Conservation (phyloP, 2,797 vertebrate genomes). For the Pteronotus mesoamericanus region DNA sequence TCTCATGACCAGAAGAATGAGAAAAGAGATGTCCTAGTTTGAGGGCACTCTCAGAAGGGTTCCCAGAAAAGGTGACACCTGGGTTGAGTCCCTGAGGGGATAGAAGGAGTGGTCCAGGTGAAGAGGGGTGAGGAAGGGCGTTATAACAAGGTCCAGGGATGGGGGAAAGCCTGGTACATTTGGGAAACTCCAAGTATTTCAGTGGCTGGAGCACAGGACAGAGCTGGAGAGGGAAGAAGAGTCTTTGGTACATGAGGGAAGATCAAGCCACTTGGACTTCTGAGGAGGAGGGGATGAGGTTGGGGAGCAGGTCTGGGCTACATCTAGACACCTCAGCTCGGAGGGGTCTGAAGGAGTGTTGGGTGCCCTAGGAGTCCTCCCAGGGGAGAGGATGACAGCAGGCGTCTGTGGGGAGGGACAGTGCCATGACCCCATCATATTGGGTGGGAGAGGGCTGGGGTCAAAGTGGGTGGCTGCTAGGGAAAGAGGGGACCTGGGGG, state of each 20-base stretch:
- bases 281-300: background rate
- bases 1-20: background rate
- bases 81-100: background rate
- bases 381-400: background rate
- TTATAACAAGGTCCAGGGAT: background rate
- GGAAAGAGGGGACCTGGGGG: background rate
- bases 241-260: background rate
- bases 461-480: background rate
- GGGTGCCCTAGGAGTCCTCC: background rate
- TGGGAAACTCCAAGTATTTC: background rate
- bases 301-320: background rate
- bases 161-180: background rate
- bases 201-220: background rate
- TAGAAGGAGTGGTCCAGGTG: background rate
- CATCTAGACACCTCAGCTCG: background rate
- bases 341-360: background rate
- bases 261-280: background rate
- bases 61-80: background rate
- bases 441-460: background rate
- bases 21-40: background rate
- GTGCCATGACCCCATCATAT: background rate
- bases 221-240: background rate
- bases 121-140: background rate
- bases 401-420: background rate
- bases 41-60: background rate